Evolutionary conservation across 2,888 invertebrate species (phyloP).

Genomic region (Atrina japonica): DNA sequence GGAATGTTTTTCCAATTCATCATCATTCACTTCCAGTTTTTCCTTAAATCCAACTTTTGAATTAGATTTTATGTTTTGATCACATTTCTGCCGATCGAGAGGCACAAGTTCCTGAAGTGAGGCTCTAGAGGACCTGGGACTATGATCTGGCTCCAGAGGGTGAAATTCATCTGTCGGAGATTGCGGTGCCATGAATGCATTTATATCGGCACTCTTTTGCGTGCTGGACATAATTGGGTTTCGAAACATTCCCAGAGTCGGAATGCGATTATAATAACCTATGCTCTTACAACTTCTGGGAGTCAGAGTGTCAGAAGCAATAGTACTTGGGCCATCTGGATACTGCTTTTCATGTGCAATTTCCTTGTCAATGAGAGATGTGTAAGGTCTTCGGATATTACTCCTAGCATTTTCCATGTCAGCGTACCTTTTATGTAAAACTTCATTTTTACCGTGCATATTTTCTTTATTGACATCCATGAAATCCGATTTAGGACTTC

Average conservation of each 20-base stretch:
- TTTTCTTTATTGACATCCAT: not conserved
- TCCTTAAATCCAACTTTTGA: slow-evolving; percentile 59
- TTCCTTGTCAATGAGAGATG: slow-evolving; percentile 63
- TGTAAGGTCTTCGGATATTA: slow-evolving; percentile 43
- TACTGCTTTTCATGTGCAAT: slow-evolving; percentile 57
- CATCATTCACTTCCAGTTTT: slow-evolving; percentile 45
- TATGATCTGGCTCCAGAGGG: slow-evolving; percentile 45
- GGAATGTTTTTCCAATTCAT: slow-evolving; percentile 46
- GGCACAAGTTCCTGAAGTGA: slow-evolving; percentile 39
- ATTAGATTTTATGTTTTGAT: slow-evolving; percentile 9
- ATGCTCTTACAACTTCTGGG: slow-evolving; percentile 34
- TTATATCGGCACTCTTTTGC: slow-evolving; percentile 71
- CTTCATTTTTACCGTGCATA: not conserved
- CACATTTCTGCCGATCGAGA: not conserved
- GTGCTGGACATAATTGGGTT: slow-evolving; percentile 73
- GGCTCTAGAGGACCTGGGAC: slow-evolving; percentile 51
- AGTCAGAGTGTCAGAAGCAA: slow-evolving; percentile 28
- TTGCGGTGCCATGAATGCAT: slow-evolving; percentile 50
- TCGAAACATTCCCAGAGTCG: slow-evolving; percentile 55
- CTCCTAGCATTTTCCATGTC: slow-evolving; percentile 15
- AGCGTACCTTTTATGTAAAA: slow-evolving; percentile 3
- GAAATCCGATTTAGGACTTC: too few relatives aligned
- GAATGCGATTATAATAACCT: slow-evolving; percentile 48
- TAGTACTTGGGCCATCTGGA: slow-evolving; percentile 44
- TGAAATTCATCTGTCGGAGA: slow-evolving; percentile 47